phyloP scores from a whole-genome alignment of 2,113 vertebrate species.

The Sminthopsis crassicaudata region DNA sequence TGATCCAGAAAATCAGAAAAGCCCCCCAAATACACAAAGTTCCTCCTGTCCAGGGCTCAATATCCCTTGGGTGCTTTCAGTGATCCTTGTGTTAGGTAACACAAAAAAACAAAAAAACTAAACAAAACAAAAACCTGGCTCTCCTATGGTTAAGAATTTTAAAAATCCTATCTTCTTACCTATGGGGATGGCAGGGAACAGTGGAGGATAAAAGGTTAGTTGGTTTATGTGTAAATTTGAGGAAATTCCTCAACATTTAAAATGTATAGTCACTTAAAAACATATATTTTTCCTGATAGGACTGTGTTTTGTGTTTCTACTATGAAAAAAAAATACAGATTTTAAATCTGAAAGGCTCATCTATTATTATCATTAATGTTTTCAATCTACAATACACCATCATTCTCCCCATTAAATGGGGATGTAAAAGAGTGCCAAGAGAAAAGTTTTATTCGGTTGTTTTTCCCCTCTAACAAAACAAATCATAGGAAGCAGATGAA shows the following conservation, averaged over 20 bases:
- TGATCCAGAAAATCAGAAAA: neutral
- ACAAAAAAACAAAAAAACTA: no score
- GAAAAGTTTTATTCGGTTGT: neutral
- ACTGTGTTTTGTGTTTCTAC: neutral
- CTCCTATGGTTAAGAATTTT: neutral
- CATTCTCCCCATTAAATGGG: neutral
- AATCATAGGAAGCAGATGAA: conserved; percentile 14
- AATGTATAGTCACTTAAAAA: conserved; percentile 19
- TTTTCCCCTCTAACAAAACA: conserved; percentile 11
- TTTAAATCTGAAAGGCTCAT: neutral
- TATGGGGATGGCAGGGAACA: neutral
- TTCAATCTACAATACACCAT: neutral
- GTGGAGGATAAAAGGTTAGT: neutral
- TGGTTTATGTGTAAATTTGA: conserved; percentile 7
- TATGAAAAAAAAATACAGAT: neutral
- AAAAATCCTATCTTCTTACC: neutral
- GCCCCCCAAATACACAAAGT: neutral
- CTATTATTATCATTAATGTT: neutral
- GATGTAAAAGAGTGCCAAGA: neutral
- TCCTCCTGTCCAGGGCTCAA: neutral
- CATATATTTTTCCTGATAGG: conserved; percentile 21
- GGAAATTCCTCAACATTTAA: conserved; percentile 13
- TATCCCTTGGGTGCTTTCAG: neutral
- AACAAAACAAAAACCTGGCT: neutral
- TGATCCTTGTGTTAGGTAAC: neutral